Evolutionary conservation across 2,888 invertebrate species (phyloP).

Genomic region (Oxyscelio sp.): DNA sequence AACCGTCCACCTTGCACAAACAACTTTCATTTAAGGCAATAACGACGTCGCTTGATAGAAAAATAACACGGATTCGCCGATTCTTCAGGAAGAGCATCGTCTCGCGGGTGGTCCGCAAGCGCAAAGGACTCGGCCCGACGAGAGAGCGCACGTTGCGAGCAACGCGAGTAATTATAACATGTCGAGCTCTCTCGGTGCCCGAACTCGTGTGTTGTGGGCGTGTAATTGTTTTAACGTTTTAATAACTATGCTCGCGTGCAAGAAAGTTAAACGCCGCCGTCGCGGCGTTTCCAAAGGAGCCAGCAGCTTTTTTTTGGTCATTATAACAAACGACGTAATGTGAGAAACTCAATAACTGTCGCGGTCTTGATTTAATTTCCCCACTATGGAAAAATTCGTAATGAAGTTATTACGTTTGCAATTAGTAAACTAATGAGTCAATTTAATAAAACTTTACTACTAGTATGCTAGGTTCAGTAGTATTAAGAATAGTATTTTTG

Average conservation of each 20-base stretch:
- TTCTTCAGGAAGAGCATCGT: too few relatives aligned
- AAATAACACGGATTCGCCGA: too few relatives aligned
- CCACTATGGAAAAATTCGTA: neutral
- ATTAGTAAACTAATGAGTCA: neutral
- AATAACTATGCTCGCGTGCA: conserved; percentile 85
- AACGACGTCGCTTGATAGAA: too few relatives aligned
- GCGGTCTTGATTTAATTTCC: conserved; percentile 7
- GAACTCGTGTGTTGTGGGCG: conserved; percentile 79
- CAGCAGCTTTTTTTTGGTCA: conserved; percentile 7
- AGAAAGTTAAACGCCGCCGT: conserved; percentile 57
- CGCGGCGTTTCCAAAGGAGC: neutral
- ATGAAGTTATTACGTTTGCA: neutral
- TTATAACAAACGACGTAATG: neutral
- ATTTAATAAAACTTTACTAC: neutral
- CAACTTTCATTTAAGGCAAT: too few relatives aligned
- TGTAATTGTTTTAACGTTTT: conserved; percentile 87
- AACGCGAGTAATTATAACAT: too few relatives aligned
- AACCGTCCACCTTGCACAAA: too few relatives aligned
- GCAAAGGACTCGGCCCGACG: too few relatives aligned
- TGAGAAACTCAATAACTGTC: conserved; percentile 3
- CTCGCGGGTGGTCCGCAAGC: too few relatives aligned
- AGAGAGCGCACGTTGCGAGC: too few relatives aligned
- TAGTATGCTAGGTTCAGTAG: too few relatives aligned
- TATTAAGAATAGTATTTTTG: too few relatives aligned
- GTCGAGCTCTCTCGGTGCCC: conserved; percentile 61